Percentiles rank a stretch among this genome's conserved stretches.
Conservation (phyloP, 1,140 invertebrate species). For the Tetragonula clypearis region DNA sequence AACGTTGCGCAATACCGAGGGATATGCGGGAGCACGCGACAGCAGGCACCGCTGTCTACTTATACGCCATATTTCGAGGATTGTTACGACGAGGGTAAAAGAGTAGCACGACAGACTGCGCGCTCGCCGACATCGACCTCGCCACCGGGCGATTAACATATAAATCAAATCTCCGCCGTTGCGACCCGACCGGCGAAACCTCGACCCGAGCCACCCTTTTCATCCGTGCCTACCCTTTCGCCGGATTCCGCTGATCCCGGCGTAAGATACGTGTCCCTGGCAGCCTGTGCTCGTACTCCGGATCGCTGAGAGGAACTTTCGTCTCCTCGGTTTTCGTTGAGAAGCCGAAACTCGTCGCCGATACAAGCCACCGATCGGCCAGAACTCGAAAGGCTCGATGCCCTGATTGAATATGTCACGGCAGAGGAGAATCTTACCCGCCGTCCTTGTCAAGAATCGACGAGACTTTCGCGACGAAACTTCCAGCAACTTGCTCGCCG, state of each 20-base stretch:
- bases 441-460: not conserved
- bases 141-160: slow-evolving; percentile 68
- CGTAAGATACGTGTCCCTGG: slow-evolving; percentile 45
- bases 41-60: slow-evolving; percentile 48
- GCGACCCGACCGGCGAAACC: not conserved
- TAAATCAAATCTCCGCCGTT: slow-evolving; percentile 66
- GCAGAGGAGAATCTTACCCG: not conserved
- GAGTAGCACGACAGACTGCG: slow-evolving; percentile 41
- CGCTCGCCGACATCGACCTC: slow-evolving; percentile 52
- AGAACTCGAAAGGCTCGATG: slow-evolving; percentile 13
- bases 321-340: not conserved
- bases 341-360: slow-evolving; percentile 15
- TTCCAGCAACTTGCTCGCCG: not conserved
- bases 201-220: not conserved
- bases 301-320: slow-evolving; percentile 6
- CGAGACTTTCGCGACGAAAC: not conserved
- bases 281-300: slow-evolving; percentile 22
- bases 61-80: slow-evolving; percentile 64
- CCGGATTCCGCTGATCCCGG: slow-evolving; percentile 32
- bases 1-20: not conserved
- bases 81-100: slow-evolving; percentile 58
- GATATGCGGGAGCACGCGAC: slow-evolving; percentile 30
- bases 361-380: slow-evolving; percentile 4
- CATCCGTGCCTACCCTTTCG: not conserved
- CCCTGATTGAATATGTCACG: slow-evolving; percentile 35